phyloP scores from a whole-genome alignment of 2,113 vertebrate species.

The Antechinus stuartii region DNA sequence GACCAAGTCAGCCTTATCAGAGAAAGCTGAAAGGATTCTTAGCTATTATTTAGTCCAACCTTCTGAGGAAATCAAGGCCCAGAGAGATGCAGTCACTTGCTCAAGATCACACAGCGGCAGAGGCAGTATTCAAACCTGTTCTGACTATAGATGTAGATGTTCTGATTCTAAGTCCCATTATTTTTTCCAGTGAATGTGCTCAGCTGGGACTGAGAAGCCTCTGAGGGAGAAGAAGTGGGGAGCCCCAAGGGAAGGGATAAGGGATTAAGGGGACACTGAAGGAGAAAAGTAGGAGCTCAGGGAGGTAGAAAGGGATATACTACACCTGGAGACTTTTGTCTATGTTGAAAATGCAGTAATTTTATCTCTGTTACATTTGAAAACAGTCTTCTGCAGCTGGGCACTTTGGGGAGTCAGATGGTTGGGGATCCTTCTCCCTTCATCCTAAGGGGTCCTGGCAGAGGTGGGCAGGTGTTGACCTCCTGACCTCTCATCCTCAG shows the following conservation, averaged over 20 bases:
- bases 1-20: constrained; percentile 47
- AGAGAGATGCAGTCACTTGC: neutral
- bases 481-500: constrained; percentile 67
- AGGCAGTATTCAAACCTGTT: neutral
- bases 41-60: neutral
- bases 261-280: neutral
- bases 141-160: neutral
- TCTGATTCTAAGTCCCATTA: neutral
- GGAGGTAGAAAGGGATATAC: neutral
- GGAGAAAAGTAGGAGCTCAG: neutral
- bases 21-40: neutral
- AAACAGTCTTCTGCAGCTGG: neutral
- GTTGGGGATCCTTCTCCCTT: neutral
- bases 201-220: neutral
- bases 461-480: constrained; percentile 29
- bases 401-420: neutral
- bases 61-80: neutral
- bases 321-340: neutral
- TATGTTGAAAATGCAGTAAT: neutral
- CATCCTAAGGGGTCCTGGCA: neutral
- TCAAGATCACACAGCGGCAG: neutral
- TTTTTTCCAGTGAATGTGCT: neutral
- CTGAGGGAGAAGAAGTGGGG: neutral
- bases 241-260: neutral
- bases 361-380: no score